Base-by-base conservation (phyloP, 1,140 invertebrate genomes). In the Drosophila pallidifrons region DNA sequence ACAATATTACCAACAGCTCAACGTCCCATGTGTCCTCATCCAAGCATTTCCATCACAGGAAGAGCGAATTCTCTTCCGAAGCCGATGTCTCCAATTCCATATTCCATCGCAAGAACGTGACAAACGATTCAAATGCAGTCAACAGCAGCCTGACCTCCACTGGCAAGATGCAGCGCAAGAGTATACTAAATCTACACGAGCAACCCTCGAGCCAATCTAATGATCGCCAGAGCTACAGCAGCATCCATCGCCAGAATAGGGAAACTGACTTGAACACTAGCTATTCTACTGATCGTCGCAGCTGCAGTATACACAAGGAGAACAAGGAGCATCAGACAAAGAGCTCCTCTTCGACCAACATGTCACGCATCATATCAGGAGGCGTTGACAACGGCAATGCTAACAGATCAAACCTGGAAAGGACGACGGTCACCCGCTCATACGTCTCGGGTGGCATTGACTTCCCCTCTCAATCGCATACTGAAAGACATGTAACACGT, bases 101-200 rank as follows among this genome's bases (percentile, higher is more conserved):
- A 16, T 94, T 97, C 3, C 96, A 97, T 89, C 94, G 96, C 10
- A 96, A 96, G 81, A 95, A 95, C 20, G 94, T 10, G 7, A 63
- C 82, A 8, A 77, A 45, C 11, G 91, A 92, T 11, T 79, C 77
- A 3, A 76, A 83, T 59, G 74, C 76, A 2, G 71, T 75, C 35
- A 91, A 95, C 7, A 81, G 95, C 5, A 89, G 95, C 3, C 95
- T 95, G 4, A 96, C 96, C n/a, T 95, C 96, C 0, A 95, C 96
- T 1, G 96, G 96, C 13, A 95, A 96, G 10, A 95, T 96, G 78
- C 96, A 96, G 83, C 94, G 96, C 30, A 96, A 96, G 91, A 97
- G 96, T 57, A 96, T 97, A 20, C 94, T 95, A 0, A 97, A 96
- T 88, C 92, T 97, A 0, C 95, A 95, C 15, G 96, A 96, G 71